Evolutionary conservation across 1,140 invertebrate genomes (phyloP).

Genomic region (Copidosoma floridanum): DNA sequence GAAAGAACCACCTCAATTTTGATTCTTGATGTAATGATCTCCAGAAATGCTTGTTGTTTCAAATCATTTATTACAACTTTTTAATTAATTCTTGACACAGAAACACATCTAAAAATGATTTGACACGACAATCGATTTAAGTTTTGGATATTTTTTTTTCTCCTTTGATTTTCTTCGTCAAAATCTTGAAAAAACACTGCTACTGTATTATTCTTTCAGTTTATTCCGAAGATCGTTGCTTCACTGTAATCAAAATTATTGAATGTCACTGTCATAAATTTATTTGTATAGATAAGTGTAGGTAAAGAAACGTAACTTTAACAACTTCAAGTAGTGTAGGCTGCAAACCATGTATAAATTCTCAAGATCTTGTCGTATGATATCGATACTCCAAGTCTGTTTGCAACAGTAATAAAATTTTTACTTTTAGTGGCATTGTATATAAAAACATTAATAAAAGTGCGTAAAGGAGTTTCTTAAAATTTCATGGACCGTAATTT

Average conservation of each 20-base stretch:
- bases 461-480: neutral
- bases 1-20: neutral
- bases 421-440: neutral
- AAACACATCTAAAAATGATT: too few species aligned
- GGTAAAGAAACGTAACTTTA: neutral
- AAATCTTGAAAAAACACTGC: neutral
- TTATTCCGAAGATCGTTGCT: neutral
- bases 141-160: neutral
- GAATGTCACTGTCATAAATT: neutral
- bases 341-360: neutral
- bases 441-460: neutral
- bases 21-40: neutral
- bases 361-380: constrained; percentile 1
- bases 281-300: neutral
- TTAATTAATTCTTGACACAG: too few species aligned
- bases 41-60: neutral
- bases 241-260: constrained; percentile 7
- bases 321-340: neutral
- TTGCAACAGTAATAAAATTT: neutral
- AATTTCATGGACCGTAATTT: neutral
- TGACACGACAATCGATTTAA: too few species aligned
- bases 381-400: constrained; percentile 1
- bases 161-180: neutral
- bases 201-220: neutral
- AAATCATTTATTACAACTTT: too few species aligned